phyloP scores from a whole-genome alignment of 2,888 invertebrate species.

The Oscheius sp. region DNA sequence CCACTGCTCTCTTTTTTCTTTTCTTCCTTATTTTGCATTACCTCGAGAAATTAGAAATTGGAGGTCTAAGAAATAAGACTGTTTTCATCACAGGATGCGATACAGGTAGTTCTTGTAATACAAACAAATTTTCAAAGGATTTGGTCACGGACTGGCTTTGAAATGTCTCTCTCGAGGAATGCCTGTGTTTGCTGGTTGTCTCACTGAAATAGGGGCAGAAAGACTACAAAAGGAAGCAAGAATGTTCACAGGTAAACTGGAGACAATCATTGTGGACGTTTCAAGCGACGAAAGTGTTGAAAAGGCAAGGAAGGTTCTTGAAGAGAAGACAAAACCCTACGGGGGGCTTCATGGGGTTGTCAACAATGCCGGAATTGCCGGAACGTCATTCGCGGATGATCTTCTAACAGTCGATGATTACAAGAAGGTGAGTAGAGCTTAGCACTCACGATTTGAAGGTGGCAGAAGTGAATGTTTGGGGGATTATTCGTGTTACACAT shows the following conservation, averaged over 20 bases:
- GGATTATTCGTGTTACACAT: constrained; percentile 68
- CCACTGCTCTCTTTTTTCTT: not conserved
- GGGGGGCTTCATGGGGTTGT: constrained; percentile 62
- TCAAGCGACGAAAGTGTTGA: constrained; percentile 57
- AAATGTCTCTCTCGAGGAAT: constrained; percentile 53
- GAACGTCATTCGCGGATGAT: constrained; percentile 66
- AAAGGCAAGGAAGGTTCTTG: constrained; percentile 50
- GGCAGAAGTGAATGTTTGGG: constrained; percentile 68
- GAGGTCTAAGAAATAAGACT: constrained; percentile 37
- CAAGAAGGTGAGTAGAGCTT: constrained; percentile 37
- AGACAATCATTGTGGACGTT: constrained; percentile 63
- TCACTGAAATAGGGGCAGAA: constrained; percentile 50
- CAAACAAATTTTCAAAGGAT: constrained; percentile 40
- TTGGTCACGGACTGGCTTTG: constrained; percentile 55
- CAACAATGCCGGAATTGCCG: constrained; percentile 68
- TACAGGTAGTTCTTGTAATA: constrained; percentile 36
- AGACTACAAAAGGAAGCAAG: constrained; percentile 32
- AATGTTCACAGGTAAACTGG: constrained; percentile 34
- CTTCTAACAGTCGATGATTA: constrained; percentile 70
- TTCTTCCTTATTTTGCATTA: not conserved
- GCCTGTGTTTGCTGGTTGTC: constrained; percentile 63
- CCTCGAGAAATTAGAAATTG: constrained; percentile 40
- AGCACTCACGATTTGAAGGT: not conserved
- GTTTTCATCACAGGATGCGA: constrained; percentile 61
- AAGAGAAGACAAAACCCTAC: constrained; percentile 20